phyloP scores from a whole-genome alignment of 2,797 vertebrate species.

The Tolypeutes matacus region DNA sequence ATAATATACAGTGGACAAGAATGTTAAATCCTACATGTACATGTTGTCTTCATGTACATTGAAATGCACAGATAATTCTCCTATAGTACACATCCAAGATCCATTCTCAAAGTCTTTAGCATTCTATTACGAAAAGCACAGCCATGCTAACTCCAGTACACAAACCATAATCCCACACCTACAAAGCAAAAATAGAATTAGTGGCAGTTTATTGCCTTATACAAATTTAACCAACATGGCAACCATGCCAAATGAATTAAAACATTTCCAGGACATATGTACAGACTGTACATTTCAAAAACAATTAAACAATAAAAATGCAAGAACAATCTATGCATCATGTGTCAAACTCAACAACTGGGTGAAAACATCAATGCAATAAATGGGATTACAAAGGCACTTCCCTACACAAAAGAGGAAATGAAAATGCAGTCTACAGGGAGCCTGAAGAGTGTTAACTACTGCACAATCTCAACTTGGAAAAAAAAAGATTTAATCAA shows the following conservation, averaged over 20 bases:
- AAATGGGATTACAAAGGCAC: slow-evolving; percentile 92
- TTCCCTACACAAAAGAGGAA: slow-evolving; percentile 91
- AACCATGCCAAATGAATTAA: slow-evolving; percentile 93
- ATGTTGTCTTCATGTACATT: slow-evolving; percentile 84
- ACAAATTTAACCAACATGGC: slow-evolving; percentile 93
- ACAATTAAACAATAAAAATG: slow-evolving; percentile 91
- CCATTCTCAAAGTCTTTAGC: slow-evolving; percentile 87
- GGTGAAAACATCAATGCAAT: slow-evolving; percentile 88
- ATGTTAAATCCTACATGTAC: slow-evolving; percentile 83
- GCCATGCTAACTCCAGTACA: slow-evolving; percentile 89
- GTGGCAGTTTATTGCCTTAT: slow-evolving; percentile 94
- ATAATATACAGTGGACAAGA: slow-evolving; percentile 87
- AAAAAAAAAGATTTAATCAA: slow-evolving; percentile 89
- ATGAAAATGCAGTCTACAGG: slow-evolving; percentile 90
- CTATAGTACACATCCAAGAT: slow-evolving; percentile 86
- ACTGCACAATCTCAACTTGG: slow-evolving; percentile 90
- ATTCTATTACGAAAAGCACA: slow-evolving; percentile 87
- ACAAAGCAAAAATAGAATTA: slow-evolving; percentile 90
- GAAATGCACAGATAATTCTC: slow-evolving; percentile 87
- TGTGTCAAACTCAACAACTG: slow-evolving; percentile 88
- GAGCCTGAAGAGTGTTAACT: slow-evolving; percentile 89
- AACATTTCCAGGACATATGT: slow-evolving; percentile 96
- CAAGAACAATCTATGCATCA: slow-evolving; percentile 89
- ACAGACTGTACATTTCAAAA: slow-evolving; percentile 93
- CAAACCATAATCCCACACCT: slow-evolving; percentile 90